phyloP scores from a whole-genome alignment of 1,140 invertebrate species.

The Zaprionus ornatus region DNA sequence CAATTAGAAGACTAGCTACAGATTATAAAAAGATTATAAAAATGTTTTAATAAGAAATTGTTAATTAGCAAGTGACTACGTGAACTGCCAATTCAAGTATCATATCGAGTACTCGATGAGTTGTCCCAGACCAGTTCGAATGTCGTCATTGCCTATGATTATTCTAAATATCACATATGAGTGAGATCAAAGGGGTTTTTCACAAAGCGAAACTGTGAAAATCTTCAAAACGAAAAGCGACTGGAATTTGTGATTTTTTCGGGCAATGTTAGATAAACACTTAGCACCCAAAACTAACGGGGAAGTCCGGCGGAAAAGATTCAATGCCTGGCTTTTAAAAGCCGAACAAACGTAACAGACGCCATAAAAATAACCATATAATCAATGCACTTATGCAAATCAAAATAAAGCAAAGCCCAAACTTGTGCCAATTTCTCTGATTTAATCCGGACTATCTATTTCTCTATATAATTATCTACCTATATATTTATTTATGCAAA shows the following conservation, averaged over 20 bases:
- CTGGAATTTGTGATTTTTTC: constrained; percentile 29
- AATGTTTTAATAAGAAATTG: constrained; percentile 36
- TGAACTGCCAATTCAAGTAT: constrained; percentile 15
- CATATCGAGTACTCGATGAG: constrained; percentile 11
- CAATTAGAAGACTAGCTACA: constrained; percentile 20
- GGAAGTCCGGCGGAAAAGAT: constrained; percentile 36
- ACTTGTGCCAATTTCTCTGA: constrained; percentile 34
- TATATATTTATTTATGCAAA: constrained; percentile 33
- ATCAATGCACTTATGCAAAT: constrained; percentile 33
- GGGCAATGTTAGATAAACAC: constrained; percentile 17
- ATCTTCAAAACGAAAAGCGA: background rate
- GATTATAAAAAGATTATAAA: constrained; percentile 13
- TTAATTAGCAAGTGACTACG: constrained; percentile 45
- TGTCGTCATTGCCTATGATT: constrained; percentile 50
- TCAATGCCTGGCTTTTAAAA: constrained; percentile 12
- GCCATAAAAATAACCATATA: constrained; percentile 25
- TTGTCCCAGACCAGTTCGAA: constrained; percentile 48
- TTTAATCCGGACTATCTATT: constrained; percentile 9
- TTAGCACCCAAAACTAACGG: constrained; percentile 21
- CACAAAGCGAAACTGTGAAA: constrained; percentile 4
- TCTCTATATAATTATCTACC: background rate
- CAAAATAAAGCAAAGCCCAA: constrained; percentile 17
- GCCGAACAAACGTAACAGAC: constrained; percentile 9
- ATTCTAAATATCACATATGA: constrained; percentile 18
- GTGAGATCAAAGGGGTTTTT: constrained; percentile 32